Evolutionary conservation across 2,888 invertebrate species (phyloP).

Genomic region (Thera britannica): DNA sequence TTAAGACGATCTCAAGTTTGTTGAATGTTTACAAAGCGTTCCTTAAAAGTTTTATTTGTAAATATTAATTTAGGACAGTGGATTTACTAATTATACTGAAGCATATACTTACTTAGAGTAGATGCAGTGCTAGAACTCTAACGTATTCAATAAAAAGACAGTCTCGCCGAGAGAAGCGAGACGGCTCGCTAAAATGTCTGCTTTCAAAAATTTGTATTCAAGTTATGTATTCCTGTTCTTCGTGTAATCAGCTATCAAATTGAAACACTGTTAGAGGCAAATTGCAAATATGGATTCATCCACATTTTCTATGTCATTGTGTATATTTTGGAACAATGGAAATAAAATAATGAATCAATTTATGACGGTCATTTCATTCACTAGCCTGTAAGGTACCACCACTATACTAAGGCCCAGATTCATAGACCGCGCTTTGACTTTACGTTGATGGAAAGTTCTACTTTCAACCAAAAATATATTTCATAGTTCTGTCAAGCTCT

Average conservation of each 20-base stretch:
- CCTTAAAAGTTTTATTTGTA: conserved; percentile 85
- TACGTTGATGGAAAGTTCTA: too few species aligned
- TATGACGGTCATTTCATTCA: conserved; percentile 50
- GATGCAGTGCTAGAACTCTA: conserved; percentile 49
- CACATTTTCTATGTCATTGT: conserved; percentile 80
- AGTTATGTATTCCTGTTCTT: conserved; percentile 77
- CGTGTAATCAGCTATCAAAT: conserved; percentile 80
- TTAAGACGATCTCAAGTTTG: conserved; percentile 85
- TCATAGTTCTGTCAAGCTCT: too few species aligned
- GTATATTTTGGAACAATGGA: conserved; percentile 84
- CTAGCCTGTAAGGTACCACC: too few species aligned
- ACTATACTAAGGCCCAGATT: too few species aligned
- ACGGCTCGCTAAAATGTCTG: conserved; percentile 55
- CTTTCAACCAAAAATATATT: too few species aligned
- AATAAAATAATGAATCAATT: conserved; percentile 83
- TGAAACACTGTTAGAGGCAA: conserved; percentile 78
- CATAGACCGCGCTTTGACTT: too few species aligned
- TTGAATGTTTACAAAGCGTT: conserved; percentile 85
- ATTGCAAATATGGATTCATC: conserved; percentile 72
- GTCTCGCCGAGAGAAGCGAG: conserved; percentile 45
- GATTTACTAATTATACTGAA: conserved; percentile 79
- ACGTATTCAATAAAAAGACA: conserved; percentile 60
- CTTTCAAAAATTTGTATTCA: conserved; percentile 68
- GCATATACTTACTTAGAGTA: conserved; percentile 61
- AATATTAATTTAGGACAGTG: conserved; percentile 82